A percentile compares a stretch with the other conserved stretches of the same genome.
Evolutionary conservation across 2,888 invertebrate genomes (phyloP).

Genomic region (Ennomos erosarius): DNA sequence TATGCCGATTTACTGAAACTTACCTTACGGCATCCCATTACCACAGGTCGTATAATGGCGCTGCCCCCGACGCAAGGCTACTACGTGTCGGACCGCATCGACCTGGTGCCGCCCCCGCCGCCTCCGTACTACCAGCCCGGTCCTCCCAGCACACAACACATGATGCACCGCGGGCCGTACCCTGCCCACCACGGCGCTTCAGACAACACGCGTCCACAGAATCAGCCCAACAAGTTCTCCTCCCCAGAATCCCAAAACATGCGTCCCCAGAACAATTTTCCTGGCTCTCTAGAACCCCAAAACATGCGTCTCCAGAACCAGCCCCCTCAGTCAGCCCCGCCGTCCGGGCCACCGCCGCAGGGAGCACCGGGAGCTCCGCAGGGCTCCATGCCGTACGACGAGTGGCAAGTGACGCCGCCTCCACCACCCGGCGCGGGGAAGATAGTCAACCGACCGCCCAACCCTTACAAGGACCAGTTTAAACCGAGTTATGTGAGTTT

Average conservation of each 20-base stretch:
- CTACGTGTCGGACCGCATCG: slow-evolving; percentile 76
- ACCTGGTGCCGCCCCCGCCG: slow-evolving; percentile 55
- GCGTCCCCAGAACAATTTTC: slow-evolving; percentile 20
- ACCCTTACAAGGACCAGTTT: slow-evolving; percentile 73
- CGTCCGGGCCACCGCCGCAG: slow-evolving; percentile 23
- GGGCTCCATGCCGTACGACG: slow-evolving; percentile 56
- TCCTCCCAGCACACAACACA: slow-evolving; percentile 23
- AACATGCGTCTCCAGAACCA: slow-evolving; percentile 24
- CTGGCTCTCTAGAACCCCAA: slow-evolving; percentile 30
- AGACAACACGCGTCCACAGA: not conserved
- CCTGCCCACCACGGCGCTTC: slow-evolving; percentile 31
- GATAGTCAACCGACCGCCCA: slow-evolving; percentile 76
- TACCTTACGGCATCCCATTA: not conserved
- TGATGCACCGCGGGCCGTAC: slow-evolving; percentile 46
- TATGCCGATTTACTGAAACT: too few species aligned
- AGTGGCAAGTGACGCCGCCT: slow-evolving; percentile 70
- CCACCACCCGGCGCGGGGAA: slow-evolving; percentile 65
- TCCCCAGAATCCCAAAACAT: slow-evolving; percentile 29
- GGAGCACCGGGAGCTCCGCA: slow-evolving; percentile 35
- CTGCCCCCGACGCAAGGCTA: slow-evolving; percentile 72
- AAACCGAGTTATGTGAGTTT: slow-evolving; percentile 71
- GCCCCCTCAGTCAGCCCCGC: slow-evolving; percentile 1
- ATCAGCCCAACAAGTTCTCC: slow-evolving; percentile 11
- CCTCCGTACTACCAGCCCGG: slow-evolving; percentile 38
- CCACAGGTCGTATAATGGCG: slow-evolving; percentile 73